These are phyloP conservation scores for Chloroclysta siterata DNA, from an alignment of 2,888 invertebrate genomes.

Conservation along the genomic window DNA sequence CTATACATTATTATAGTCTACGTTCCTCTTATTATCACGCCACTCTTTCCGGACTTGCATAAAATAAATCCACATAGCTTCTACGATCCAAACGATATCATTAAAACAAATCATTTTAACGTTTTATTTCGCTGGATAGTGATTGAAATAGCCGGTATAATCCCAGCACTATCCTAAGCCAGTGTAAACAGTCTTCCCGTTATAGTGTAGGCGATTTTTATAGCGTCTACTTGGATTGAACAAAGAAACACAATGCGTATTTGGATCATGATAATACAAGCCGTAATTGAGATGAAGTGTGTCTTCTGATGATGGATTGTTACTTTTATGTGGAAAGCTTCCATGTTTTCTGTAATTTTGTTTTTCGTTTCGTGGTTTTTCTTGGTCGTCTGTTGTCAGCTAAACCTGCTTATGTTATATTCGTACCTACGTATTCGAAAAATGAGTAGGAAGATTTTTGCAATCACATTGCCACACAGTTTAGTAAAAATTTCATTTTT, in stretches of 20 bases:
- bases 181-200: slow-evolving; percentile 49
- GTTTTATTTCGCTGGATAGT: too few species aligned
- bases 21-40: too few species aligned
- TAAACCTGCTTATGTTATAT: too few species aligned
- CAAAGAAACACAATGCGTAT: slow-evolving; percentile 37
- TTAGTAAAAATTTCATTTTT: too few species aligned
- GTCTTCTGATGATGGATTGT: slow-evolving; percentile 21
- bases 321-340: slow-evolving; percentile 9
- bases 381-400: background rate
- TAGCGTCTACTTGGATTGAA: slow-evolving; percentile 44
- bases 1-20: too few species aligned
- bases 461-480: too few species aligned
- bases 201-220: slow-evolving; percentile 54
- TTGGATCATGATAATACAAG: slow-evolving; percentile 26
- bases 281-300: slow-evolving; percentile 30
- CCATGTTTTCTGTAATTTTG: background rate
- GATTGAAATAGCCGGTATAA: slow-evolving; percentile 27
- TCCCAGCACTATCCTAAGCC: slow-evolving; percentile 14
- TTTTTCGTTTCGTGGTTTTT: background rate
- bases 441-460: too few species aligned
- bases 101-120: too few species aligned
- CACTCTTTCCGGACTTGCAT: too few species aligned
- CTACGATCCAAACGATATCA: too few species aligned
- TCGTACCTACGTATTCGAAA: too few species aligned
- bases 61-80: too few species aligned